phyloP scores from a whole-genome alignment of 2,113 vertebrate species.

The Xyliphius kryptos region DNA sequence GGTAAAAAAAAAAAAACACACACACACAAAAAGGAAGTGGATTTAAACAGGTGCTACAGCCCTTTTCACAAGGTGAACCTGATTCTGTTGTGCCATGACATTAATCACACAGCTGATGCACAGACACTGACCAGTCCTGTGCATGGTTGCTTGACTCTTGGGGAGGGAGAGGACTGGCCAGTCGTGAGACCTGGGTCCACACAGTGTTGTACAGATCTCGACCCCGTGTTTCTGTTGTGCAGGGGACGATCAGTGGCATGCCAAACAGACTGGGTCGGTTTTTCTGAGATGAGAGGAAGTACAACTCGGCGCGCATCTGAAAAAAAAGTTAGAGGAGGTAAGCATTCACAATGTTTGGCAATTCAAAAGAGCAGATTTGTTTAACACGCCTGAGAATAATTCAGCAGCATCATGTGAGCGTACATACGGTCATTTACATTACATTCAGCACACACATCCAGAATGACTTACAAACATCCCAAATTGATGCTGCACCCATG shows the following conservation, averaged over 20 bases:
- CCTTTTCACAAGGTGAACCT: too few relatives aligned
- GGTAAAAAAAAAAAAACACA: constrained; percentile 31
- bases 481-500: too few relatives aligned
- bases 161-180: constrained; percentile 80
- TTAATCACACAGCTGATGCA: background rate
- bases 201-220: constrained; percentile 79
- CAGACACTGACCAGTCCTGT: constrained; percentile 74
- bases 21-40: too few relatives aligned
- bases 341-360: background rate
- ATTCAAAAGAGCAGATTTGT: too few relatives aligned
- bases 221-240: constrained; percentile 74
- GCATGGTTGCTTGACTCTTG: constrained; percentile 86
- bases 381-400: too few relatives aligned
- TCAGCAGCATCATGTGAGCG: too few relatives aligned
- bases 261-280: constrained; percentile 82
- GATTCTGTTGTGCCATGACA: too few relatives aligned
- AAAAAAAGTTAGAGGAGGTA: background rate
- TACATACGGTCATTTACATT: too few relatives aligned
- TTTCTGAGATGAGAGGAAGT: constrained; percentile 84
- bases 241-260: constrained; percentile 81
- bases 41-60: too few relatives aligned
- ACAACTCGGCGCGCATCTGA: constrained; percentile 80
- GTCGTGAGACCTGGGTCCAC: constrained; percentile 81
- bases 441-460: too few relatives aligned
- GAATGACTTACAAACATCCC: too few relatives aligned